Evolutionary conservation across 2,797 vertebrate genomes (phyloP).

Genomic region (Hypotaenidia okinawae): DNA sequence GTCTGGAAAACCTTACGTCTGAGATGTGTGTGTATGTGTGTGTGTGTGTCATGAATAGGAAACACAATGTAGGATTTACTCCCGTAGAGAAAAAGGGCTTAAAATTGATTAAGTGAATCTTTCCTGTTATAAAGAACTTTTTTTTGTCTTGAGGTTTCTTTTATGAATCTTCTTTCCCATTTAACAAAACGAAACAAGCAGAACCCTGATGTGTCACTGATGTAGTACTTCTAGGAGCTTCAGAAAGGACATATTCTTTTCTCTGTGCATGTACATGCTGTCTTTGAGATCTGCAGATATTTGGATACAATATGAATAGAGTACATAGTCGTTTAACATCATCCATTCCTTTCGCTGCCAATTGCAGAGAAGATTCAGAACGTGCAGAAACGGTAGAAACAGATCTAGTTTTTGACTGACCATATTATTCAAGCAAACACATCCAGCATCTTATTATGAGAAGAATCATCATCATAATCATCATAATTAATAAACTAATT

Average conservation of each 20-base stretch:
- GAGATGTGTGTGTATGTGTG: background rate
- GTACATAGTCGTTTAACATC: background rate
- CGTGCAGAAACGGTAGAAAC: background rate
- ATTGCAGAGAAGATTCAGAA: conserved; percentile 1
- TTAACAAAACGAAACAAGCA: background rate
- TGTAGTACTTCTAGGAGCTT: background rate
- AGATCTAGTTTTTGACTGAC: background rate
- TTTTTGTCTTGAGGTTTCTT: background rate
- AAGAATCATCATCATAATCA: background rate
- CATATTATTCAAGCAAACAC: background rate
- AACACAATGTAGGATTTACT: background rate
- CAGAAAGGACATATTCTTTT: background rate
- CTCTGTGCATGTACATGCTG: background rate
- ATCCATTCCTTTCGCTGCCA: background rate
- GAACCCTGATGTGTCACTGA: background rate
- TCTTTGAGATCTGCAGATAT: conserved; percentile 15
- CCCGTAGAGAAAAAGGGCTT: background rate
- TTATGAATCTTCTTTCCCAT: background rate
- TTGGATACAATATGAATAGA: background rate
- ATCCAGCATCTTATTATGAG: background rate
- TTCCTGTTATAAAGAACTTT: background rate
- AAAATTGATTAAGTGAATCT: conserved; percentile 12
- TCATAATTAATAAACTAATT: conserved; percentile 16
- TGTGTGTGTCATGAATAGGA: background rate
- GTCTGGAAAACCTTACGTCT: conserved; percentile 15